phyloP scores from a whole-genome alignment of 2,797 vertebrate genomes.

The Garrulus glandarius region DNA sequence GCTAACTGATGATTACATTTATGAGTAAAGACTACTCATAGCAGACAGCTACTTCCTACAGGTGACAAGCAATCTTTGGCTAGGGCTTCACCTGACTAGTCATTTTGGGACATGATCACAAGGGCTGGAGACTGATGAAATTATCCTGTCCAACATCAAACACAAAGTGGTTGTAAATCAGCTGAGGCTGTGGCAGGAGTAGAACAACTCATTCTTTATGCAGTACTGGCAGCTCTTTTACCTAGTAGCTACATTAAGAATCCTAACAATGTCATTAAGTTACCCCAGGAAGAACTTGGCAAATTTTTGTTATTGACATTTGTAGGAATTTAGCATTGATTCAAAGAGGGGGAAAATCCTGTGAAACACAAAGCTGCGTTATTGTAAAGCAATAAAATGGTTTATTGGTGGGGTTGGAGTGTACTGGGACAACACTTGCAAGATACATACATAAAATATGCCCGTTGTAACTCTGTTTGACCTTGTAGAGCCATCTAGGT shows the following conservation, averaged over 20 bases:
- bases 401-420: slow-evolving; percentile 2
- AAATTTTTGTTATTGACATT: slow-evolving; percentile 51
- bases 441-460: slow-evolving; percentile 66
- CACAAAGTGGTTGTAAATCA: slow-evolving; percentile 93
- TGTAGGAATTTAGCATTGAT: slow-evolving; percentile 47
- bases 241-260: slow-evolving; percentile 73
- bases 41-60: slow-evolving; percentile 81
- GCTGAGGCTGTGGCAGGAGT: slow-evolving; percentile 77
- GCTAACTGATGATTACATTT: slow-evolving; percentile 82
- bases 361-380: slow-evolving; percentile 31
- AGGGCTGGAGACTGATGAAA: slow-evolving; percentile 87
- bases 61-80: slow-evolving; percentile 84
- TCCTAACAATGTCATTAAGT: slow-evolving; percentile 84
- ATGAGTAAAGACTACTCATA: slow-evolving; percentile 78
- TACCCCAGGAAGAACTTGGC: slow-evolving; percentile 66
- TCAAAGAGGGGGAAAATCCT: not conserved
- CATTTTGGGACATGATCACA: slow-evolving; percentile 90
- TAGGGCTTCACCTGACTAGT: slow-evolving; percentile 85
- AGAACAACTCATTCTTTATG: slow-evolving; percentile 83
- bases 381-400: slow-evolving; percentile 58
- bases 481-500: slow-evolving; percentile 60
- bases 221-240: slow-evolving; percentile 73
- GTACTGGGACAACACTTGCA: not conserved
- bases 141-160: slow-evolving; percentile 95
- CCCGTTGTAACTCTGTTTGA: slow-evolving; percentile 65